Percentiles rank a stretch among this genome's conserved stretches.
Conservation (phyloP, 2,113 vertebrate genomes). For the Nothoprocta pentlandii region DNA sequence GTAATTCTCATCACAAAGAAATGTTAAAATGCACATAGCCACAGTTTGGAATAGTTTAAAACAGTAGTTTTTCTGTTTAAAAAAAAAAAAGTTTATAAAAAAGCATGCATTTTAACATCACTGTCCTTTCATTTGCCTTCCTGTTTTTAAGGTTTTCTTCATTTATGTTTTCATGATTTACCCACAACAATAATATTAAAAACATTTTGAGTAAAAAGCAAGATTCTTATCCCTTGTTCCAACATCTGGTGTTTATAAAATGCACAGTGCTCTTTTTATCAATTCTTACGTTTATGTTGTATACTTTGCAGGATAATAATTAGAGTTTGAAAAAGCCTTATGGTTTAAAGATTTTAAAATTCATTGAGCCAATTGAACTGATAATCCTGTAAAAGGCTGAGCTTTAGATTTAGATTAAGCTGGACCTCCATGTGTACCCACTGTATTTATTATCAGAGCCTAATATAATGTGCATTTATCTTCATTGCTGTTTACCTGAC, state of each 20-base stretch:
- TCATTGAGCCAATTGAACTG: not conserved
- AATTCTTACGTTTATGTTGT: not conserved
- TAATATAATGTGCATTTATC: not conserved
- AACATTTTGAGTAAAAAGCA: not conserved
- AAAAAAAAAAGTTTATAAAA: not conserved
- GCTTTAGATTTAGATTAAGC: not conserved
- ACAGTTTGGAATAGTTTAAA: not conserved
- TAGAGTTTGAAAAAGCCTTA: not conserved
- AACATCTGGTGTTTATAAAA: not conserved
- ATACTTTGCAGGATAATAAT: constrained; percentile 6
- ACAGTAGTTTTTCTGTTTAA: not conserved
- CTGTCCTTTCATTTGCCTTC: not conserved
- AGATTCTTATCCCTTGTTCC: not conserved
- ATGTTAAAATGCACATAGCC: not conserved
- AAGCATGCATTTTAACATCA: not conserved
- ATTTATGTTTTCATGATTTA: not conserved
- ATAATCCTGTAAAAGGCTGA: not conserved
- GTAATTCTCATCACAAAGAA: not conserved
- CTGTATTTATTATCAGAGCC: not conserved
- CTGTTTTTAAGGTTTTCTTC: not conserved
- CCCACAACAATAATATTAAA: not conserved
- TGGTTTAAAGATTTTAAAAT: not conserved
- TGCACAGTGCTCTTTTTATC: not conserved
- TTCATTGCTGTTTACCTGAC: not conserved
- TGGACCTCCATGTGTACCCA: not conserved